These are phyloP conservation scores for Acanthococcus lagerstroemiae DNA, from an alignment of 2,888 invertebrate species.

Conservation along the genomic window DNA sequence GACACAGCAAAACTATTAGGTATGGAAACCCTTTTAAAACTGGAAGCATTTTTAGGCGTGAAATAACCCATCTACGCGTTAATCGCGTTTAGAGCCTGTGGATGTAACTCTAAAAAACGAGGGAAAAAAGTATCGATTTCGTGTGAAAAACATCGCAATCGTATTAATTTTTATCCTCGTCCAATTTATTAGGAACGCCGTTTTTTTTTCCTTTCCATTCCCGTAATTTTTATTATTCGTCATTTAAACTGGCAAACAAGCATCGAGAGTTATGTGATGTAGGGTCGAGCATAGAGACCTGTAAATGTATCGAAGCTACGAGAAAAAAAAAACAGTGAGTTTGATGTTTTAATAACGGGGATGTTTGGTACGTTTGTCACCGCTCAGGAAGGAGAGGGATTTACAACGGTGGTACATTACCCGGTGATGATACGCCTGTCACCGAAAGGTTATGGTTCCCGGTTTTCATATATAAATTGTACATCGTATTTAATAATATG, in stretches of 20 bases:
- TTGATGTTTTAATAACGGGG: too few relatives aligned
- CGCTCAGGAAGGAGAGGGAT: too few relatives aligned
- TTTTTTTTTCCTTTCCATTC: conserved; percentile 1
- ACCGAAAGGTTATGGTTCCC: conserved; percentile 15
- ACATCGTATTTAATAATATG: conserved; percentile 10
- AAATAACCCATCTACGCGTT: too few relatives aligned
- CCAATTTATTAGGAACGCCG: conserved; percentile 17
- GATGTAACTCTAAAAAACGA: not conserved
- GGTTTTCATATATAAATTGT: conserved; percentile 16
- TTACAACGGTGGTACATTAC: conserved; percentile 17
- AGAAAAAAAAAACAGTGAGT: too few relatives aligned
- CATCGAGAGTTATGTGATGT: too few relatives aligned
- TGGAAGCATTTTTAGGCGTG: not conserved
- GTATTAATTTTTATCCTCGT: conserved; percentile 23
- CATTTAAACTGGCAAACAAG: too few relatives aligned
- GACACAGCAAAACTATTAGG: too few relatives aligned
- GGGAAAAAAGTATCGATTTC: conserved; percentile 20
- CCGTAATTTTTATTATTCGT: conserved; percentile 22
- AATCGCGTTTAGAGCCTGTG: not conserved
- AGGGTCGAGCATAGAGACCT: too few relatives aligned
- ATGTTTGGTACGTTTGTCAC: too few relatives aligned
- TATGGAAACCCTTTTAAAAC: too few relatives aligned
- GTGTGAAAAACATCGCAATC: conserved; percentile 25
- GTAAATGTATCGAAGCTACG: too few relatives aligned
- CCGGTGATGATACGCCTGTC: conserved; percentile 24